Evolutionary conservation across 2,797 vertebrate species (phyloP).

Genomic region (Gambelia wislizenii): DNA sequence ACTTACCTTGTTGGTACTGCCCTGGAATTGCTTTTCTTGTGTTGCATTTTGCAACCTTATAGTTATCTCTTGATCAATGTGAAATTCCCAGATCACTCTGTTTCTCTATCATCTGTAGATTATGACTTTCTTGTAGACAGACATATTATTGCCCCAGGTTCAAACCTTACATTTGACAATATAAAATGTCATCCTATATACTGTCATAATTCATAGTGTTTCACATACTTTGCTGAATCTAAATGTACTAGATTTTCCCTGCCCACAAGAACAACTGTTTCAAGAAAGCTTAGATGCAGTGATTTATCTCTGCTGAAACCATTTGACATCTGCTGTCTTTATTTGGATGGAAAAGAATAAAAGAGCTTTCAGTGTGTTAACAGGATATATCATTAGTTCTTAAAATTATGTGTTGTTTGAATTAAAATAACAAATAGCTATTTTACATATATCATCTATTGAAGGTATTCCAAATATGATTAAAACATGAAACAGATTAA

Average conservation of each 20-base stretch:
- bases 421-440: background rate
- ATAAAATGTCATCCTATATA: background rate
- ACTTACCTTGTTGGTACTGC: background rate
- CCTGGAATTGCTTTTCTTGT: background rate
- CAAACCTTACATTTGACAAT: background rate
- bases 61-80: background rate
- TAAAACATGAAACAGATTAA: background rate
- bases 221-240: background rate
- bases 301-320: background rate
- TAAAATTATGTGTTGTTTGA: background rate
- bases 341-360: background rate
- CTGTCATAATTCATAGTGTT: background rate
- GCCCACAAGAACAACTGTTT: background rate
- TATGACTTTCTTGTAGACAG: background rate
- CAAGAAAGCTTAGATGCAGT: background rate
- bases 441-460: background rate
- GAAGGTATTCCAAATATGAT: background rate
- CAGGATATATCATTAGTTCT: background rate
- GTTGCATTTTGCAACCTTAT: background rate
- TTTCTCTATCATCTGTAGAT: background rate
- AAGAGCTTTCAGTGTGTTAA: background rate
- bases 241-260: background rate
- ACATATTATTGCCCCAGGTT: background rate
- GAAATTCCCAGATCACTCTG: background rate
- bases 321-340: slow-evolving; percentile 4